phyloP scores from a whole-genome alignment of 2,797 vertebrate genomes.

The Lophius americanus region DNA sequence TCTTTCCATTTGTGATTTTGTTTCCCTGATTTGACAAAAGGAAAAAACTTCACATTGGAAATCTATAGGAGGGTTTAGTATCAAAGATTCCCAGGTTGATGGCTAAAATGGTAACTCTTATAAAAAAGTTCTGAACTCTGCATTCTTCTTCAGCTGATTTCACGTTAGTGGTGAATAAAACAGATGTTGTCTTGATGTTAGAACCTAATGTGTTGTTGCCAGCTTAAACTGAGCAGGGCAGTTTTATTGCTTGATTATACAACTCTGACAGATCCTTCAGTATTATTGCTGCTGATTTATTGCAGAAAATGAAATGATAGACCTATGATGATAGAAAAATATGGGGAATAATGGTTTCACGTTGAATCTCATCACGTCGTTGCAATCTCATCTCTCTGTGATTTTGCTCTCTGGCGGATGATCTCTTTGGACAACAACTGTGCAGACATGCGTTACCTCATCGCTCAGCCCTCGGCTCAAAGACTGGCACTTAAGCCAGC shows the following conservation, averaged over 20 bases:
- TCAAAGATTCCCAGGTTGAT: too few species aligned
- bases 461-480: conserved; percentile 12
- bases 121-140: neutral
- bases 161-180: neutral
- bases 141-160: neutral
- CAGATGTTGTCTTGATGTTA: too few species aligned
- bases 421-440: conserved; percentile 4
- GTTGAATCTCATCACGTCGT: neutral
- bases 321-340: neutral
- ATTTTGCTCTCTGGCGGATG: neutral
- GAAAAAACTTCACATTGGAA: too few species aligned
- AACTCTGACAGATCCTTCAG: neutral
- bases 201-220: neutral
- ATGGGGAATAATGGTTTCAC: neutral
- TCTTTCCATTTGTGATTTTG: too few species aligned
- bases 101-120: too few species aligned
- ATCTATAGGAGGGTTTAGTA: too few species aligned
- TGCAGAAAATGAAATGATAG: neutral
- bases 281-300: neutral
- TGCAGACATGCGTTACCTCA: conserved; percentile 44
- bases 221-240: neutral
- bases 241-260: neutral
- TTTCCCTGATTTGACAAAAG: too few species aligned
- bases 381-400: neutral
- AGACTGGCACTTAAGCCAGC: conserved; percentile 48